These are phyloP conservation scores for Smithornis capensis DNA, from an alignment of 2,113 vertebrate species.

Conservation along the genomic window DNA sequence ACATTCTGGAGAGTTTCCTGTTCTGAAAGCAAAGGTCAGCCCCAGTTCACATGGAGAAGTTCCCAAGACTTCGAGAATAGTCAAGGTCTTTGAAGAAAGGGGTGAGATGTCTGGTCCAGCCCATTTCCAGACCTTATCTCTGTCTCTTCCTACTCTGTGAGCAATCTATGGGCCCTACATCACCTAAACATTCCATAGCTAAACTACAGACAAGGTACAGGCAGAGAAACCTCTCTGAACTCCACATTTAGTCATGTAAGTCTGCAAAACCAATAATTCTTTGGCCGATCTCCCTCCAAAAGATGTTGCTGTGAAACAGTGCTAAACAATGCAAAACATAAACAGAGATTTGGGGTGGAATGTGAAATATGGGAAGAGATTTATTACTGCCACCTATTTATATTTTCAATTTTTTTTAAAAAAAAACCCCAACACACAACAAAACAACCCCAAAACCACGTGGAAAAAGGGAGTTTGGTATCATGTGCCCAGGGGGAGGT, in stretches of 20 bases:
- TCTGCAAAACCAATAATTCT: background rate
- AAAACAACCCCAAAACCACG: background rate
- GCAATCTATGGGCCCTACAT: background rate
- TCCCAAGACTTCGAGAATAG: background rate
- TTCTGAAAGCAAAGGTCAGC: constrained; percentile 4
- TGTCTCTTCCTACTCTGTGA: background rate
- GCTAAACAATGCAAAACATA: background rate
- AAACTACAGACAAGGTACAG: background rate
- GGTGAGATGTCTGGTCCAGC: background rate
- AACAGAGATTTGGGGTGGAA: background rate
- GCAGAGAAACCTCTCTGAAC: background rate
- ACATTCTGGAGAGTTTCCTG: background rate
- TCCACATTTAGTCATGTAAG: background rate
- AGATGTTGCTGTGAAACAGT: background rate
- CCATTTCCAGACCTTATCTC: background rate
- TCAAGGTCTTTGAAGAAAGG: background rate
- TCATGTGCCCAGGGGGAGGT: background rate
- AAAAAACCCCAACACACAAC: background rate
- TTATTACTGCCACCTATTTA: background rate
- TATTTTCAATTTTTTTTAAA: background rate
- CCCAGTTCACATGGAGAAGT: background rate
- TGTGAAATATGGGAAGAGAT: background rate
- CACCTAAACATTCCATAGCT: background rate
- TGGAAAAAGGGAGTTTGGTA: background rate
- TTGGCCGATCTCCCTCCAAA: background rate